Conservation (phyloP, 2,888 invertebrate species). For the Poecilus cupreus region DNA sequence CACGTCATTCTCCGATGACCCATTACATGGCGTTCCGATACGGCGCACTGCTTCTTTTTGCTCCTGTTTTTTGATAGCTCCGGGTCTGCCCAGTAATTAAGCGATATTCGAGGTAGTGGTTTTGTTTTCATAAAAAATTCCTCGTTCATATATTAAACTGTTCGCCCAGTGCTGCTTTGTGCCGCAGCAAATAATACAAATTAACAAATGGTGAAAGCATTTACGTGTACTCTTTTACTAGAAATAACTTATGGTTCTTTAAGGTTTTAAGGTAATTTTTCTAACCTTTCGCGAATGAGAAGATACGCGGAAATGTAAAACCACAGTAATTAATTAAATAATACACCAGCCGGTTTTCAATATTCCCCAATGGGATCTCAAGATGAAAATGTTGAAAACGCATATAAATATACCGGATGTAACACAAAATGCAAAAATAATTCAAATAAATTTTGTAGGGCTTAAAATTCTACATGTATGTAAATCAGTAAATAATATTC, state of each 20-base stretch:
- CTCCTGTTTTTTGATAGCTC: slow-evolving; percentile 27
- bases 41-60: slow-evolving; percentile 18
- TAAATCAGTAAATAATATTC: no score
- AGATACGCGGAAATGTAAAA: no score
- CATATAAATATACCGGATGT: no score
- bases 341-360: no score
- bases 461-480: no score
- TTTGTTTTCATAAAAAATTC: slow-evolving; percentile 41
- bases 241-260: slow-evolving; percentile 21
- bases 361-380: no score
- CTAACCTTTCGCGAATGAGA: background rate
- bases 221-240: slow-evolving; percentile 8
- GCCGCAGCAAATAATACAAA: slow-evolving; percentile 15
- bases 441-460: no score
- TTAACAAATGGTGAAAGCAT: slow-evolving; percentile 44
- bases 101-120: slow-evolving; percentile 5
- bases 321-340: no score
- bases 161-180: slow-evolving; percentile 8
- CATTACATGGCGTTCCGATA: slow-evolving; percentile 31
- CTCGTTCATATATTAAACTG: slow-evolving; percentile 14
- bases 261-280: background rate
- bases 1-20: slow-evolving; percentile 20
- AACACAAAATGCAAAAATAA: no score
- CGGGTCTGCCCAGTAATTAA: slow-evolving; percentile 32
- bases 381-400: no score